Base-by-base conservation (phyloP, 1,140 invertebrate genomes). In the Schlechtendalia chinensis region DNA sequence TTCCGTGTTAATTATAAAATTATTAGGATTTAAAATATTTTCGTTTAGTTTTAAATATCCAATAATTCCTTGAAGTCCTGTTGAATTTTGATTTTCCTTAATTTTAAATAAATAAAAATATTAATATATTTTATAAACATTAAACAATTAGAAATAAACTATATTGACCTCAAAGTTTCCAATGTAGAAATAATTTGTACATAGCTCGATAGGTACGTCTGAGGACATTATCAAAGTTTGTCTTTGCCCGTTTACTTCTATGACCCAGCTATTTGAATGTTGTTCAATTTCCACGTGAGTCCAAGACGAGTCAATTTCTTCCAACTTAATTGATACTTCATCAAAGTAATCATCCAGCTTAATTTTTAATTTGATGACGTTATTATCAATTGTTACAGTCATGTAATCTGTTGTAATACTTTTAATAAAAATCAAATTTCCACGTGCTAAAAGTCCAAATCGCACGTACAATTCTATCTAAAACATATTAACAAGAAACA, bases 321-420 rank as follows among this genome's bases (percentile, higher is more conserved):
- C 75, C 12, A 47, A 63, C 2, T 79, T 27, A 11, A 79, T 47
- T 19, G 59, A 63, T 19, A 47, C 22, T 14, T 79, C 75, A 14
- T 79, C 14, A n/a, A 45, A 79, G 24, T 79, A 79, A n/a, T 79
- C 75, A n/a, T 79, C 75, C n/a, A 79, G 14, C 45, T 47, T 61
- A 29, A 79, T 29, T 1, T 63, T 79, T 19, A 79, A 8, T 29
- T 50, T 79, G 4, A 79, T 12, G 24, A 61, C 6, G 19, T 59
- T 39, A 27, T 53, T 79, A 24, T 45, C 12, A 50, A 79, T 61
- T 59, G 39, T 32, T 61, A 79, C 58, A 4, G 16, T 14, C 58
- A 79, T 29, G 27, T 79, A 79, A 27, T 79, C 58, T 10, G 24
- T n/a, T 14, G 39, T 19, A 39, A 1, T 19, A 10, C 22, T 50